Evolutionary conservation across 2,888 invertebrate genomes (phyloP).

Genomic region (Cephus pulcher): DNA sequence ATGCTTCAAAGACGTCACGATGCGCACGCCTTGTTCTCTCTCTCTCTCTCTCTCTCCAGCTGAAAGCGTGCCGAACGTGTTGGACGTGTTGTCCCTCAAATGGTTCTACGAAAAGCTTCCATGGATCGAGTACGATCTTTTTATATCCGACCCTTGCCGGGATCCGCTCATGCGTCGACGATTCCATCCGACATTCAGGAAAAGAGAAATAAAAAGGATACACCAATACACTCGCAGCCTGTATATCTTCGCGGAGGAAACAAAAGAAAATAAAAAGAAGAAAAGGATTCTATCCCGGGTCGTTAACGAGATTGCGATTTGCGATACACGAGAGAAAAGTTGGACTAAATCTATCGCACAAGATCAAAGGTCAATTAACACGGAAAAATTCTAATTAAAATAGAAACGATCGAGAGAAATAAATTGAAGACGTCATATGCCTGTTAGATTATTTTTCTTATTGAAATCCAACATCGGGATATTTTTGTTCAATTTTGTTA

Average conservation of each 20-base stretch:
- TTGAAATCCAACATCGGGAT: neutral
- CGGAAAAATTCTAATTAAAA: neutral
- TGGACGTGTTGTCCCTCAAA: neutral
- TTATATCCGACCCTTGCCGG: neutral
- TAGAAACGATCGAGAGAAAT: neutral
- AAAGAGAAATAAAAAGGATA: neutral
- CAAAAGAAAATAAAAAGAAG: neutral
- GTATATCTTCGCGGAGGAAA: neutral
- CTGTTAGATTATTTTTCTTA: neutral
- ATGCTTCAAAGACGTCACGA: neutral
- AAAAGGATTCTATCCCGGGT: neutral
- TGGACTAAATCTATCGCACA: neutral
- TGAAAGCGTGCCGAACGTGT: neutral
- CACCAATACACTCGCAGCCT: neutral
- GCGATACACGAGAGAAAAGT: neutral
- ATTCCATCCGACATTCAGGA: neutral
- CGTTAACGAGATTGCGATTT: neutral
- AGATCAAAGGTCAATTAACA: neutral
- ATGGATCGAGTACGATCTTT: neutral
- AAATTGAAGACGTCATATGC: neutral
- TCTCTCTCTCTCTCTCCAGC: neutral
- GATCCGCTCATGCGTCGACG: neutral
- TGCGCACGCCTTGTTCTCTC: neutral
- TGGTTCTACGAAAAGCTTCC: neutral
- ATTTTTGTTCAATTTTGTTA: neutral